These are phyloP conservation scores for Habropoda laboriosa DNA, from an alignment of 1,140 invertebrate genomes.

Conservation along the genomic window DNA sequence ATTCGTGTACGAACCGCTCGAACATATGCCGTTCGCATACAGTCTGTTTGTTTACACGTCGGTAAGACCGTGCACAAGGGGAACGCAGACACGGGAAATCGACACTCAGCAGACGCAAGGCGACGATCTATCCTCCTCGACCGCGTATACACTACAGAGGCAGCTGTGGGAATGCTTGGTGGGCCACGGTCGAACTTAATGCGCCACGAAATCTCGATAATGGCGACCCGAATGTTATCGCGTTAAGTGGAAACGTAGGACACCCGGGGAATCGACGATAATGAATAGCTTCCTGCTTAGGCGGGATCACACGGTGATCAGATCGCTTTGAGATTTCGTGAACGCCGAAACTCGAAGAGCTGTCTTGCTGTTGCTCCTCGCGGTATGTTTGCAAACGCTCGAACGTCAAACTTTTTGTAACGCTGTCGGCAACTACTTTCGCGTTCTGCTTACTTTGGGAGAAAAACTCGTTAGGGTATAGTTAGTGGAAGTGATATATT, in stretches of 20 bases:
- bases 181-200: not conserved
- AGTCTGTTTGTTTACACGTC: constrained; percentile 33
- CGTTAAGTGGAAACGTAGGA: constrained; percentile 10
- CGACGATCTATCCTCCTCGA: not conserved
- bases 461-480: no score
- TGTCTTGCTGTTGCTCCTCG: not conserved
- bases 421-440: not conserved
- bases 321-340: not conserved
- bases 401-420: not conserved
- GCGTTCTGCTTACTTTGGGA: not conserved
- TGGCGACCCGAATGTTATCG: constrained; percentile 26
- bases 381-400: not conserved
- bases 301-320: not conserved
- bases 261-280: constrained; percentile 16
- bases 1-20: constrained; percentile 32
- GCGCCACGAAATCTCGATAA: constrained; percentile 19
- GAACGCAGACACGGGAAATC: not conserved
- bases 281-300: constrained; percentile 33
- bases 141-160: no score
- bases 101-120: not conserved
- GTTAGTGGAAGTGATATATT: no score
- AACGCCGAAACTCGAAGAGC: not conserved
- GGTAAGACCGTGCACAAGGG: not conserved
- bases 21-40: constrained; percentile 26
- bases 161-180: not conserved